phyloP scores from a whole-genome alignment of 2,797 vertebrate genomes.

The Bradypodion ventrale region DNA sequence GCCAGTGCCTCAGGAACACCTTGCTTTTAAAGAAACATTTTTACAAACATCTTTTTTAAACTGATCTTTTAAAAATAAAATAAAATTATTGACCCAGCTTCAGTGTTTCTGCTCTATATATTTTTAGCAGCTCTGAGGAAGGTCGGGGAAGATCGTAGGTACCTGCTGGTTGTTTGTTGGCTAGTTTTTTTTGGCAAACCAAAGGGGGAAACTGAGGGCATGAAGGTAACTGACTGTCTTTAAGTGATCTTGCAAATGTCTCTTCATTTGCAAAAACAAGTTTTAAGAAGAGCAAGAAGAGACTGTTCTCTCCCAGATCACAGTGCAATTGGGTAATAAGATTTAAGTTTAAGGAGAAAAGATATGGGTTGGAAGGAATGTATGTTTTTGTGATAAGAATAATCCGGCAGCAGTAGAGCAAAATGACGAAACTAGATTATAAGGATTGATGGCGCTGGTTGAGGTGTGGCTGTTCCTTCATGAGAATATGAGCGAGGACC shows the following conservation, averaged over 20 bases:
- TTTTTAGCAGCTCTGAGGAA: background rate
- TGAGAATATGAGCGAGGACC: background rate
- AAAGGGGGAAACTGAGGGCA: background rate
- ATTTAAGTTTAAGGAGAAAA: conserved; percentile 9
- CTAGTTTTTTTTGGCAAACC: background rate
- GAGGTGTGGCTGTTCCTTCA: background rate
- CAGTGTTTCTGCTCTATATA: background rate
- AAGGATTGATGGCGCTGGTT: background rate
- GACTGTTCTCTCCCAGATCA: background rate
- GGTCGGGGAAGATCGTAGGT: background rate
- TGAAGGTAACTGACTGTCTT: background rate
- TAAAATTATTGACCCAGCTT: no score
- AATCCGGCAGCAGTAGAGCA: background rate
- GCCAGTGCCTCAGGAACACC: background rate
- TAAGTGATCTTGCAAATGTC: background rate
- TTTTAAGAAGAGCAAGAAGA: background rate
- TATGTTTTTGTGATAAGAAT: background rate
- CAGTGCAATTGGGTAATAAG: background rate
- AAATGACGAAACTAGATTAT: background rate
- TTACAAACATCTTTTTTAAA: no score
- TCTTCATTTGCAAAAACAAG: background rate
- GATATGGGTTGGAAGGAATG: conserved; percentile 3
- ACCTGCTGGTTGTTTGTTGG: background rate
- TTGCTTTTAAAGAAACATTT: background rate
- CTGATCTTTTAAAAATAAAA: no score